Evolutionary conservation across 2,113 vertebrate species (phyloP).

Genomic region (Tapirus terrestris): DNA sequence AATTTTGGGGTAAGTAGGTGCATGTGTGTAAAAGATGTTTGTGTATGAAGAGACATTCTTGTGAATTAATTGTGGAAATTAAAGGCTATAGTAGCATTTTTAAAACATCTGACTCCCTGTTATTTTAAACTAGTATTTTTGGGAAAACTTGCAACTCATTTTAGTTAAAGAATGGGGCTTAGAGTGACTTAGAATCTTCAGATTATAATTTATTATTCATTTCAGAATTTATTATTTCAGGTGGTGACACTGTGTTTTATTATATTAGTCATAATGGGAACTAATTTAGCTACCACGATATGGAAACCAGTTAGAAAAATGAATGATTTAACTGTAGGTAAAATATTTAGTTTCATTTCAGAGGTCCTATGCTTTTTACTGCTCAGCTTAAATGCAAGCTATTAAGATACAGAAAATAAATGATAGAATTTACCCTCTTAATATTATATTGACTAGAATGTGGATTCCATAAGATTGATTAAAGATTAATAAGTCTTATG

Average conservation of each 20-base stretch:
- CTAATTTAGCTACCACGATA: neutral
- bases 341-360: slow-evolving; percentile 17
- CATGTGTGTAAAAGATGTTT: neutral
- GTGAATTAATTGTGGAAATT: neutral
- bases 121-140: neutral
- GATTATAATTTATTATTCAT: neutral
- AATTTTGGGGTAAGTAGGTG: neutral
- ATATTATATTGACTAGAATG: neutral
- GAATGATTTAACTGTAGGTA: neutral
- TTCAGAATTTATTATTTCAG: neutral
- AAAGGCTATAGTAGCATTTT: neutral
- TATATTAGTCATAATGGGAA: neutral
- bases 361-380: neutral
- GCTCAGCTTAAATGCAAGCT: neutral
- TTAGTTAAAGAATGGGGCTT: neutral
- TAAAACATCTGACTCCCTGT: neutral
- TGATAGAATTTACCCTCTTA: neutral
- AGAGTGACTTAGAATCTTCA: neutral
- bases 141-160: neutral
- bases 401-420: neutral
- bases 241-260: neutral
- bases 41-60: neutral
- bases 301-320: neutral
- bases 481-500: neutral
- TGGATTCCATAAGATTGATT: neutral